These are phyloP conservation scores for Nasua narica DNA, from an alignment of 2,797 vertebrate species.

Conservation along the genomic window DNA sequence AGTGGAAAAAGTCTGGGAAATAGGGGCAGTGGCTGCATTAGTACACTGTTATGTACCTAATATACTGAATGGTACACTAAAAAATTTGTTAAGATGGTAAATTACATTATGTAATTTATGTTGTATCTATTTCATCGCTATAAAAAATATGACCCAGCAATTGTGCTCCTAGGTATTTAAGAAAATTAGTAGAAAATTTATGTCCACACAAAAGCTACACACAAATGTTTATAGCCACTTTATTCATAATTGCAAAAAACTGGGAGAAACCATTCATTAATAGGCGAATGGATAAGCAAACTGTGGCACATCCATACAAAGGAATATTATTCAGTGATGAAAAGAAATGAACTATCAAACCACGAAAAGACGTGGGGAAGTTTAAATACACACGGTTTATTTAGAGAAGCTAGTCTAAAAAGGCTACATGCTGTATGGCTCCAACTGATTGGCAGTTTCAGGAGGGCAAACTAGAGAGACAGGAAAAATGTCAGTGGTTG, in stretches of 20 bases:
- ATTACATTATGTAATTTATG: background rate
- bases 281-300: background rate
- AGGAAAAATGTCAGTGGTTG: background rate
- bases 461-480: background rate
- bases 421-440: background rate
- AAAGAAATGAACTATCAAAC: background rate
- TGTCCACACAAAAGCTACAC: background rate
- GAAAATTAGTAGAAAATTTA: background rate
- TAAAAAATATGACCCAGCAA: background rate
- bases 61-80: background rate
- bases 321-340: background rate
- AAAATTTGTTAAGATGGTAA: background rate
- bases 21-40: background rate
- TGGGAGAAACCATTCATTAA: background rate
- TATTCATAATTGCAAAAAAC: background rate
- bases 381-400: background rate
- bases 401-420: background rate
- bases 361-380: background rate
- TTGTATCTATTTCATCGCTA: background rate
- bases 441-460: background rate
- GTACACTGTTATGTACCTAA: background rate
- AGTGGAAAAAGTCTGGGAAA: background rate
- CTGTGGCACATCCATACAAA: background rate
- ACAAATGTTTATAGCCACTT: background rate
- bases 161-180: background rate